Conservation (phyloP, 2,113 vertebrate species). For the Eidolon helvum region DNA sequence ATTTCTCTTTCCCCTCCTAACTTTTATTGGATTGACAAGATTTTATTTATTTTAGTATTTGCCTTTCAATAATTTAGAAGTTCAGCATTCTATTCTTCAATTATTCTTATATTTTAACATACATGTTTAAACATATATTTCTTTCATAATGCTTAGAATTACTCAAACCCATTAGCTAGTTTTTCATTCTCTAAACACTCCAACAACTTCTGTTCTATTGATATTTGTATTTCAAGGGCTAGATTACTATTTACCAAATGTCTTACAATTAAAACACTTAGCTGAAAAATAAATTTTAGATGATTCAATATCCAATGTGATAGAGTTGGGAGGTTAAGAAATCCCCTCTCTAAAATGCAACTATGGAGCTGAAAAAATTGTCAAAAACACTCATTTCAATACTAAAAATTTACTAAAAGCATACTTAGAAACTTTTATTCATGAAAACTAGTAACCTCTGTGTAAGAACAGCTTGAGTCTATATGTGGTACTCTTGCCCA, state of each 20-base stretch:
- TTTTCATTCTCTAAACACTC: neutral
- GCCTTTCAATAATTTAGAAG: neutral
- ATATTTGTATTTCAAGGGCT: neutral
- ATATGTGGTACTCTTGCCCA: neutral
- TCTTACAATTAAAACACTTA: neutral
- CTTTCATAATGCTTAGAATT: neutral
- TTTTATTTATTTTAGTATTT: constrained; percentile 17
- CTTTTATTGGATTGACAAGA: neutral
- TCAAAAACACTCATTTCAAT: neutral
- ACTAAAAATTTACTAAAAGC: neutral
- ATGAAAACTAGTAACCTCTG: neutral
- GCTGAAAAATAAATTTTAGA: neutral
- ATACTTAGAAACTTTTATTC: neutral
- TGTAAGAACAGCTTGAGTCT: neutral
- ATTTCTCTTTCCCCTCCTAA: neutral
- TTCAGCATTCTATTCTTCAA: neutral
- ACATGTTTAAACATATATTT: neutral
- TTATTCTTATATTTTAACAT: neutral
- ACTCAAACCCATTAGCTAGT: neutral
- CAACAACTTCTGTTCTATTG: neutral
- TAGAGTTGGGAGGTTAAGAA: neutral
- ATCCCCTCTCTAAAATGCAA: neutral
- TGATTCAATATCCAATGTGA: neutral
- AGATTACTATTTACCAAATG: neutral
- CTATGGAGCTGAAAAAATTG: neutral